Evolutionary conservation across 2,888 invertebrate genomes (phyloP).

Genomic region (Trissolcus japonicus): DNA sequence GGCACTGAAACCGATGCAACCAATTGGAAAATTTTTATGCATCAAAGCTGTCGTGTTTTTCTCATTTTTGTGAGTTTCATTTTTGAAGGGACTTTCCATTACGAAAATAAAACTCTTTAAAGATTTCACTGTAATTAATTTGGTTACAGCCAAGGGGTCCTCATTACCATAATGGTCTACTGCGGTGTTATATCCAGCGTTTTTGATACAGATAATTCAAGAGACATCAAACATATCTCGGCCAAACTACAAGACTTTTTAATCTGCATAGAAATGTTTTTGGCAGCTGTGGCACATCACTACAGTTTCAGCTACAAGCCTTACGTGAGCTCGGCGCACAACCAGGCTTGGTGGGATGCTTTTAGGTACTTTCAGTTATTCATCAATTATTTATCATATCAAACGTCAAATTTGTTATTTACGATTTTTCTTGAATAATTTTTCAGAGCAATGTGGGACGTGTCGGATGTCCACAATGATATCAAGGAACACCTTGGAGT

Average conservation of each 20-base stretch:
- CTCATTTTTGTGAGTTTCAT: slow-evolving; percentile 93
- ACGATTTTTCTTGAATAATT: not conserved
- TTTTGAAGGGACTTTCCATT: not conserved
- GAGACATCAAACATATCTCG: slow-evolving; percentile 85
- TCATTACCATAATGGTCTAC: slow-evolving; percentile 91
- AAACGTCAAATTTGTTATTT: slow-evolving; percentile 9
- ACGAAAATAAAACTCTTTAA: not conserved
- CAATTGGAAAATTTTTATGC: slow-evolving; percentile 95
- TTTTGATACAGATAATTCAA: slow-evolving; percentile 83
- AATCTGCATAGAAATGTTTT: slow-evolving; percentile 98
- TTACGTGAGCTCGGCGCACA: slow-evolving; percentile 80
- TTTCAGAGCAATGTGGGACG: slow-evolving; percentile 91
- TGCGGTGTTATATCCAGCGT: slow-evolving; percentile 87
- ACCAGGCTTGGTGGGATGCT: slow-evolving; percentile 75
- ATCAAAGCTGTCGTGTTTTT: slow-evolving; percentile 98
- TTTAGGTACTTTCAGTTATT: slow-evolving; percentile 66
- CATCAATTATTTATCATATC: not conserved
- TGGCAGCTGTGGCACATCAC: slow-evolving; percentile 96
- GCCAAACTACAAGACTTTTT: slow-evolving; percentile 93
- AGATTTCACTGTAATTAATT: not conserved
- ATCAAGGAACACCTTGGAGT: slow-evolving; percentile 95
- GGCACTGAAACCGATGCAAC: slow-evolving; percentile 93
- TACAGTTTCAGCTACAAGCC: slow-evolving; percentile 97
- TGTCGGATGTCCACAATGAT: slow-evolving; percentile 96
- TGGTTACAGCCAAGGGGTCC: slow-evolving; percentile 89